Evolutionary conservation across 2,113 vertebrate genomes (phyloP).

Genomic region (Prionailurus bengalensis): DNA sequence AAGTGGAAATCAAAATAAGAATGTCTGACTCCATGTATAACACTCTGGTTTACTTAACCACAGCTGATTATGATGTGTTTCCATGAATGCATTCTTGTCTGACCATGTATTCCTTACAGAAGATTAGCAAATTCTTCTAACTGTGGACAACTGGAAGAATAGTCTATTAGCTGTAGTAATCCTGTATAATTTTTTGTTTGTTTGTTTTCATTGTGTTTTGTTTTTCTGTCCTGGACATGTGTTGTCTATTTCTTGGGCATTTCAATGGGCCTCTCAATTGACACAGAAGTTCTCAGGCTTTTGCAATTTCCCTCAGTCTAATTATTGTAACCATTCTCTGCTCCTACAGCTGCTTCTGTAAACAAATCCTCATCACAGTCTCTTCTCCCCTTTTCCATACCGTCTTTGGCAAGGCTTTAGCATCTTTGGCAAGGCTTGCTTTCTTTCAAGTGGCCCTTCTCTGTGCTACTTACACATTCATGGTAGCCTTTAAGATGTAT

Average conservation of each 20-base stretch:
- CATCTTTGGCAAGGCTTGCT: neutral
- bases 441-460: neutral
- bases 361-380: neutral
- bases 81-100: neutral
- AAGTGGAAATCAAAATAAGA: slow-evolving; percentile 24
- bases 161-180: neutral
- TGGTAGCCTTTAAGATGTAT: neutral
- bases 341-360: neutral
- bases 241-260: neutral
- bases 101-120: neutral
- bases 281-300: neutral
- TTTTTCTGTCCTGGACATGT: neutral
- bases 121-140: slow-evolving; percentile 30
- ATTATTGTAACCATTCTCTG: neutral
- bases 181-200: neutral
- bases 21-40: neutral
- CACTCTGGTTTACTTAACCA: neutral
- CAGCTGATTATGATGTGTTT: neutral
- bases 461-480: neutral
- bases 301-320: neutral
- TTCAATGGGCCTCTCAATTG: neutral
- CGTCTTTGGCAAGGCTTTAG: neutral
- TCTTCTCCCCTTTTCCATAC: neutral
- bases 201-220: neutral
- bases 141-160: neutral